Conservation (phyloP, 2,113 vertebrate species). For the Zosterops hypoxanthus region DNA sequence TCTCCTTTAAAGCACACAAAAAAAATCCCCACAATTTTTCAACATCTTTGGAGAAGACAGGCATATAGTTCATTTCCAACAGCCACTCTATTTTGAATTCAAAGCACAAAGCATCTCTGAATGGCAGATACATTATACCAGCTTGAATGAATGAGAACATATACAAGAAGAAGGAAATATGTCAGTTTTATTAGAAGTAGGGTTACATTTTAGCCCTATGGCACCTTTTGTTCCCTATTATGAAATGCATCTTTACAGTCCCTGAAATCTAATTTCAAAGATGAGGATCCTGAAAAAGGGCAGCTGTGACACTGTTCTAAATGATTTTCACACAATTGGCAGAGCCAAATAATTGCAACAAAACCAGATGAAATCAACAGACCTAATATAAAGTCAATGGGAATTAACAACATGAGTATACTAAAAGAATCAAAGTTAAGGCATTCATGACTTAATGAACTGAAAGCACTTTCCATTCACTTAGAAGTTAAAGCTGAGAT, state of each 20-base stretch:
- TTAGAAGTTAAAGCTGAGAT: not conserved
- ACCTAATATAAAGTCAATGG: not conserved
- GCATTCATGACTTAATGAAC: not conserved
- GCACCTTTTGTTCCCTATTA: not conserved
- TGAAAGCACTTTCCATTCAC: not conserved
- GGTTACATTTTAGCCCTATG: not conserved
- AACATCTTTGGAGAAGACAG: constrained; percentile 46
- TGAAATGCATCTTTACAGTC: not conserved
- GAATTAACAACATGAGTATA: constrained; percentile 24
- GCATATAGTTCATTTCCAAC: not conserved
- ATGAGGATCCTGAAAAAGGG: not conserved
- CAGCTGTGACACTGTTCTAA: not conserved
- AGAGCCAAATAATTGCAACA: not conserved
- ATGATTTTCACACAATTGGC: not conserved
- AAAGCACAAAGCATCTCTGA: constrained; percentile 14
- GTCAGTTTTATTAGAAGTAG: constrained; percentile 22
- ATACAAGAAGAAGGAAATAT: not conserved
- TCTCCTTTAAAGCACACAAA: constrained; percentile 40
- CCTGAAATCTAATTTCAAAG: constrained; percentile 38
- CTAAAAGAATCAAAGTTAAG: constrained; percentile 10
- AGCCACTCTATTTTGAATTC: not conserved
- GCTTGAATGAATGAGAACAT: not conserved
- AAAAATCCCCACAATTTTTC: constrained; percentile 42
- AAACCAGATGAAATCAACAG: not conserved
- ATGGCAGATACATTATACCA: not conserved